Evolutionary conservation across 2,888 invertebrate species (phyloP), one percentile per base, ranked within the genome.

Genomic region (Melikaiella ostensackeni): DNA sequence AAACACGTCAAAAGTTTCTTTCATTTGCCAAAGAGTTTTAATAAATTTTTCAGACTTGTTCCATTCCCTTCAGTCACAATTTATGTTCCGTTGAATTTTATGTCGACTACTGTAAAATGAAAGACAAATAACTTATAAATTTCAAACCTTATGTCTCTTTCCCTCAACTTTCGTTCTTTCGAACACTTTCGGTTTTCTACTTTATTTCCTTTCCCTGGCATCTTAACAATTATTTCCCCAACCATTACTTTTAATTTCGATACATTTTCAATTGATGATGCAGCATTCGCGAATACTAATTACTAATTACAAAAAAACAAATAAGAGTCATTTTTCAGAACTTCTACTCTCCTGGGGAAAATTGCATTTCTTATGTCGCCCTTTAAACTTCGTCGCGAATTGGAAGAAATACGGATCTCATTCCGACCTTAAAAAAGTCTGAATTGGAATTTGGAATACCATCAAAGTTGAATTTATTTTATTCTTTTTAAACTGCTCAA

Each of bases 11-110:
- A 50, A 50, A 8, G 8, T n/a, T 50, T n/a, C 8, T 50, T 50
- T n/a, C n/a, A 50, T 50, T 50, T 50, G 50, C n/a, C 50, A 50
- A 50, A n/a, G n/a, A 50, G 8, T n/a, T 50, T 50, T n/a, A 50
- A 46, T 50, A 50, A 50, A n/a, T 50, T n/a, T n/a, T n/a, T 50
- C 50, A n/a, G 50, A 8, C 50, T 50, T 9, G 9, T n/a, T 50
- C n/a, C 8, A n/a, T 8, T 50, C 2, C 50, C n/a, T 50, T 50
- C 8, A n/a, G 50, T 50, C n/a, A 50, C 6, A 50, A 16, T 50
- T 50, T 50, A 50, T 50, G n/a, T 50, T 50, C 50, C 50, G 2
- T 50, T n/a, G n/a, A 50, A 50, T 50, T n/a, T 50, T 8, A 8
- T 50, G n/a, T 50, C n/a, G 8, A n/a, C n/a, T 50, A 50, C n/a